Conservation (phyloP, 2,888 invertebrate species). For the Xanthorhoe spadicearia region DNA sequence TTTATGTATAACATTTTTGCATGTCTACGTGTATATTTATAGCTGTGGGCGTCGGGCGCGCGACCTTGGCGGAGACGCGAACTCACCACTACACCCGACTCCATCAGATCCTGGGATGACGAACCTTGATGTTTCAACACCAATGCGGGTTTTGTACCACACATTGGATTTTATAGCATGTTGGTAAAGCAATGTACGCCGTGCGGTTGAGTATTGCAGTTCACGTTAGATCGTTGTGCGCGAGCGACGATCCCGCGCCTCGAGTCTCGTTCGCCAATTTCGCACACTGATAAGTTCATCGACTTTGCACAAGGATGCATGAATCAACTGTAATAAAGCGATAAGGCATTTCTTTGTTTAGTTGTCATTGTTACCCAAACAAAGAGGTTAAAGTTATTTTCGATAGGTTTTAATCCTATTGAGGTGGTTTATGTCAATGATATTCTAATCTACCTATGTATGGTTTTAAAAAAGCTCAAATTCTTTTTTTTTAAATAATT, state of each 20-base stretch:
- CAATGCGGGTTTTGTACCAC: conserved; percentile 45
- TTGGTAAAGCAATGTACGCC: conserved; percentile 48
- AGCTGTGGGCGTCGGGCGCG: conserved; percentile 77
- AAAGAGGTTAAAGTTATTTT: conserved; percentile 33
- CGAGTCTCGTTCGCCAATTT: conserved; percentile 78
- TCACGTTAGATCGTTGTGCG: conserved; percentile 40
- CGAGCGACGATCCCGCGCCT: conserved; percentile 64
- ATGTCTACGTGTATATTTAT: conserved; percentile 79
- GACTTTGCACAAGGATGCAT: conserved; percentile 69
- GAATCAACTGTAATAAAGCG: conserved; percentile 61
- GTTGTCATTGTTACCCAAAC: conserved; percentile 48
- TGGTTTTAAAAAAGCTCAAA: not conserved
- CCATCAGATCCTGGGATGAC: conserved; percentile 38
- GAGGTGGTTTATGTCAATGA: not conserved
- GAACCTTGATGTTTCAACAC: conserved; percentile 26
- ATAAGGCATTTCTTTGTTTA: conserved; percentile 63
- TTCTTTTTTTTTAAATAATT: too few relatives aligned
- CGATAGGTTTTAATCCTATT: conserved; percentile 16
- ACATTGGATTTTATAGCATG: not conserved
- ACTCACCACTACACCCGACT: conserved; percentile 51
- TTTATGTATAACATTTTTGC: conserved; percentile 78
- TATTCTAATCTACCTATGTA: too few relatives aligned
- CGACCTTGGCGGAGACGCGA: conserved; percentile 79
- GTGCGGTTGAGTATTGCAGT: conserved; percentile 19
- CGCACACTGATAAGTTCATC: conserved; percentile 81